Conservation (phyloP, 2,113 vertebrate genomes). For the Myanophis thanlyinensis region DNA sequence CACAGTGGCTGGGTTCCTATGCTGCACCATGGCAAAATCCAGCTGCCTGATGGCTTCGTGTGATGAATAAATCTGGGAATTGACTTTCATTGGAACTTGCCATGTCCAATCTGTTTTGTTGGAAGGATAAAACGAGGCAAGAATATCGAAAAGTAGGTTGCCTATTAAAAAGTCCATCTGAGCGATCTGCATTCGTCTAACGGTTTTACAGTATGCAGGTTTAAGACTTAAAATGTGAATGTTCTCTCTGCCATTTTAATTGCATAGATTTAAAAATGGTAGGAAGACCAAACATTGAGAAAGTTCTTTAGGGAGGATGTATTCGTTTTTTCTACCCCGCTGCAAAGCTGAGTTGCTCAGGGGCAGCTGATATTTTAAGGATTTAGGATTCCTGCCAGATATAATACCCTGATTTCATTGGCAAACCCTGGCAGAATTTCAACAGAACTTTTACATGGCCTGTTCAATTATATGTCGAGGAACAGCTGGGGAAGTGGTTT, state of each 20-base stretch:
- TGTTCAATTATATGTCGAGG: slow-evolving; percentile 28
- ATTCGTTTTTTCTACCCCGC: slow-evolving; percentile 57
- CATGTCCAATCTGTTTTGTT: background rate
- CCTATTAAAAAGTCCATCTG: background rate
- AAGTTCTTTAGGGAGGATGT: slow-evolving; percentile 28
- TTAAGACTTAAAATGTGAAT: background rate
- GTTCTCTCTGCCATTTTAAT: background rate
- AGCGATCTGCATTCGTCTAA: background rate
- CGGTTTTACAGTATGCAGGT: no score
- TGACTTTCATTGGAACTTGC: background rate
- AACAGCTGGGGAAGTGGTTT: slow-evolving; percentile 30
- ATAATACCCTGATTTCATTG: slow-evolving; percentile 46
- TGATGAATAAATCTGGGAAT: background rate
- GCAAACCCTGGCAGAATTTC: slow-evolving; percentile 37
- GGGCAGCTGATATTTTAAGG: slow-evolving; percentile 36
- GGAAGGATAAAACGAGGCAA: background rate
- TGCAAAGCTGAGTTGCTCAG: slow-evolving; percentile 40
- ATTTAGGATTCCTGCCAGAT: slow-evolving; percentile 42
- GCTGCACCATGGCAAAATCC: background rate
- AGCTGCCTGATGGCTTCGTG: background rate
- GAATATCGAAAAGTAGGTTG: background rate
- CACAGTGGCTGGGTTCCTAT: background rate
- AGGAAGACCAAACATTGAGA: background rate
- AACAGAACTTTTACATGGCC: slow-evolving; percentile 40
- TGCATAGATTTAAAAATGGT: background rate